Percentiles rank a stretch among this genome's conserved stretches.
These are phyloP conservation scores for Etheostoma perlongum DNA, from an alignment of 2,797 vertebrate species.

Conservation along the genomic window DNA sequence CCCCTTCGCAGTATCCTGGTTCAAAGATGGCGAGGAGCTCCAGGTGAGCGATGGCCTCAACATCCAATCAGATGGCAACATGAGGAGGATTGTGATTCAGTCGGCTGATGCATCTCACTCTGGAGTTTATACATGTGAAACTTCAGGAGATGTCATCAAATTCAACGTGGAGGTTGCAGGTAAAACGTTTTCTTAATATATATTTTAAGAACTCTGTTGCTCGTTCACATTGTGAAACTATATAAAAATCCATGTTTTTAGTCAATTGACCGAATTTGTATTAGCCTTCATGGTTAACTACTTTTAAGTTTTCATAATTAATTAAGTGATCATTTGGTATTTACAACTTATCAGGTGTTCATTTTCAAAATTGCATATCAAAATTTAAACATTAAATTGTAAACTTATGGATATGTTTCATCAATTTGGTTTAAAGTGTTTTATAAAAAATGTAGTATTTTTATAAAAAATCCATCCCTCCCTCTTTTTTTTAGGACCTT, in stretches of 20 bases:
- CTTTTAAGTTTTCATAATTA: background rate
- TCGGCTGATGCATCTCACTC: conserved; percentile 77
- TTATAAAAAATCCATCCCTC: background rate
- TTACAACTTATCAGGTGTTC: background rate
- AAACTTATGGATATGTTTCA: background rate
- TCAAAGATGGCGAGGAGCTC: conserved; percentile 82
- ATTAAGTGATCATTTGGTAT: background rate
- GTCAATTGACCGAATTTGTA: too few relatives aligned
- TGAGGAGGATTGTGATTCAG: conserved; percentile 84
- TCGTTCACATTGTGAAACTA: background rate
- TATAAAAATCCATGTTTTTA: background rate
- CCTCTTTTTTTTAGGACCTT: conserved; percentile 66
- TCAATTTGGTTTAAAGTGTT: background rate
- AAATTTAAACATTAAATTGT: background rate
- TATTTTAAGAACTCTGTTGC: background rate
- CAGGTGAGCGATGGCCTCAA: conserved; percentile 66
- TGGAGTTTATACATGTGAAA: conserved; percentile 82
- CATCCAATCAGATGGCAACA: conserved; percentile 83
- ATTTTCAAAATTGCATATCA: background rate
- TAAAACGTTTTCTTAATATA: conserved; percentile 18
- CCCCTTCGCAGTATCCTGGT: conserved; percentile 79
- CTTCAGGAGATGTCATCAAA: conserved; percentile 69
- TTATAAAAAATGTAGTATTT: background rate
- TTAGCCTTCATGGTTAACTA: background rate
- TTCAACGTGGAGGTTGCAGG: conserved; percentile 83